Percentiles rank a stretch among this genome's conserved stretches.
Evolutionary conservation across 2,113 vertebrate genomes (phyloP).

Genomic region (Nycticorax nycticorax): DNA sequence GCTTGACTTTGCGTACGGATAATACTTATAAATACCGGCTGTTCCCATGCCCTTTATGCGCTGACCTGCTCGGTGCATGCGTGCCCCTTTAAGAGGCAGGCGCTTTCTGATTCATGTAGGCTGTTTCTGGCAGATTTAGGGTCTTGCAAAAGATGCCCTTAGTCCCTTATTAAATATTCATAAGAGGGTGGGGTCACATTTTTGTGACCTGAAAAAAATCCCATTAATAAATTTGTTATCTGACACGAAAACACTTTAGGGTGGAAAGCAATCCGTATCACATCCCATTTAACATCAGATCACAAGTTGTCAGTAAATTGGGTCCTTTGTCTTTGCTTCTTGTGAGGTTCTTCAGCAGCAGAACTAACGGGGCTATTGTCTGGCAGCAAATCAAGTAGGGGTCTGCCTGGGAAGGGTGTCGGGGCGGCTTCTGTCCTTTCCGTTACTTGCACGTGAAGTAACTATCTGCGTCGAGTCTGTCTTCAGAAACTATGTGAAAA

Average conservation of each 20-base stretch:
- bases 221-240: conserved; percentile 77
- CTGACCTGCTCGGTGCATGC: background rate
- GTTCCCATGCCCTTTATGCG: background rate
- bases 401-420: background rate
- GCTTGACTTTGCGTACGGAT: background rate
- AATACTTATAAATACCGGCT: background rate
- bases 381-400: background rate
- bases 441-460: background rate
- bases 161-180: conserved; percentile 77
- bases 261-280: conserved; percentile 15
- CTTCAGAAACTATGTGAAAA: background rate
- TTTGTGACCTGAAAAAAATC: conserved; percentile 72
- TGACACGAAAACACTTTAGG: conserved; percentile 67
- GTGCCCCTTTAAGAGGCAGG: conserved; percentile 67
- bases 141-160: conserved; percentile 52
- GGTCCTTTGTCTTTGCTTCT: conserved; percentile 56
- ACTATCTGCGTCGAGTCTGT: background rate
- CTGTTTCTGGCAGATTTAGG: conserved; percentile 66
- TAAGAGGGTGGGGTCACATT: conserved; percentile 73
- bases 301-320: conserved; percentile 44
- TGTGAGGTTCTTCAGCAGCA: conserved; percentile 35
- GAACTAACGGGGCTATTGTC: conserved; percentile 27
- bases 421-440: background rate
- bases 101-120: conserved; percentile 14
- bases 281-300: conserved; percentile 46